Conservation (phyloP, 2,888 invertebrate genomes). For the Chromoteleia sp. region DNA sequence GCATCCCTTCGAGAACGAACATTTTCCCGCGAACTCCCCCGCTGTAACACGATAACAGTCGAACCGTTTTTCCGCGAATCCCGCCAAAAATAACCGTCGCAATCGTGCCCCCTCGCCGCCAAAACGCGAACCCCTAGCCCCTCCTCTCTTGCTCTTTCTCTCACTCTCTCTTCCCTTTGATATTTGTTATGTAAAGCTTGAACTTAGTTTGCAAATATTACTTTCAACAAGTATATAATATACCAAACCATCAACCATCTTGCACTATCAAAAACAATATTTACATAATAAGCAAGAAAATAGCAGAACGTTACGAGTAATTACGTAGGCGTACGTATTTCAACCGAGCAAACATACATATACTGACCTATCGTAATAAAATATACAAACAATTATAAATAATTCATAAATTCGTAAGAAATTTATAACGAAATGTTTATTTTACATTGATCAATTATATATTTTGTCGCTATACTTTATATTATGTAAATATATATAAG, state of each 20-base stretch:
- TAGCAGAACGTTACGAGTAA: neutral
- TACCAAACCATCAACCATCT: neutral
- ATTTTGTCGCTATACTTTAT: no score
- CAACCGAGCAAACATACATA: no score
- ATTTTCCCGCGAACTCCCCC: neutral
- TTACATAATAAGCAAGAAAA: conserved; percentile 14
- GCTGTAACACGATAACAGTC: conserved; percentile 29
- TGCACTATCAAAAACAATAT: conserved; percentile 1
- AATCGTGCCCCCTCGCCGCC: neutral
- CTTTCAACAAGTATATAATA: conserved; percentile 3
- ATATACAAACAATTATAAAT: no score
- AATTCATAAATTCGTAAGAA: no score
- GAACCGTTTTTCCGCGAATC: conserved; percentile 30
- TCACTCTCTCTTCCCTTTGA: neutral
- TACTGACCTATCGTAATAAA: no score
- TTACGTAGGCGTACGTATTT: neutral
- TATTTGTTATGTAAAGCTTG: neutral
- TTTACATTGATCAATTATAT: no score
- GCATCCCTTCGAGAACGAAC: no score
- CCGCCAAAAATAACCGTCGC: conserved; percentile 40
- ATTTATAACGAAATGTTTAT: no score
- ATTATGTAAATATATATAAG: no score
- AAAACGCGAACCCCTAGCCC: conserved; percentile 2
- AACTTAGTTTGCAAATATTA: conserved; percentile 12
- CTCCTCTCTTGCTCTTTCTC: no score